Evolutionary conservation across 2,113 vertebrate genomes (phyloP).

Genomic region (Strix aluco): DNA sequence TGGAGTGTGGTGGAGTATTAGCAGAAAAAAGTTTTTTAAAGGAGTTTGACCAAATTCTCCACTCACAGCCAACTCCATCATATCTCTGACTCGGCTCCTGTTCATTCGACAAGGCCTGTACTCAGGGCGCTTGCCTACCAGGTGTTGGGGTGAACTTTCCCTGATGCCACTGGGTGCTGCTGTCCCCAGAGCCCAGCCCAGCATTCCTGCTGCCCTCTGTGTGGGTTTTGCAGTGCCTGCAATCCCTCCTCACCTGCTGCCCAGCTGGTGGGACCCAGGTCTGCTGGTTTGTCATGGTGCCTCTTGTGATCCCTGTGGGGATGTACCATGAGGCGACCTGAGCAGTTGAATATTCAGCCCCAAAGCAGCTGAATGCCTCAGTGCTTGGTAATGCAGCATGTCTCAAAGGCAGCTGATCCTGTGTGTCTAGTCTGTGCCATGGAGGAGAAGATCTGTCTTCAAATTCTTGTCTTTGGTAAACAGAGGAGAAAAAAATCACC

Average conservation of each 20-base stretch:
- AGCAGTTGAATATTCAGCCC: background rate
- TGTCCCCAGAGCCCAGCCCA: too few relatives aligned
- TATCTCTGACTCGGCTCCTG: fast-evolving
- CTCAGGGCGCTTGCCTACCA: fast-evolving
- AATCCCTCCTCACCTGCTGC: fast-evolving
- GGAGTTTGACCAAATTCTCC: background rate
- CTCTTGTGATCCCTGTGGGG: background rate
- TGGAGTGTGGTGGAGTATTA: background rate
- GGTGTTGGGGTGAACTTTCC: background rate
- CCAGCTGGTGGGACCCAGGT: background rate
- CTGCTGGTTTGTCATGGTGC: background rate
- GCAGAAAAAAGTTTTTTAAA: background rate
- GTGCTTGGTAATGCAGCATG: fast-evolving
- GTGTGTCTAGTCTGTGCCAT: fast-evolving
- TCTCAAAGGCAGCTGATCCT: fast-evolving
- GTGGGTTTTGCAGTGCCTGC: background rate
- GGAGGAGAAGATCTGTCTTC: background rate
- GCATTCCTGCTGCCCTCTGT: fast-evolving
- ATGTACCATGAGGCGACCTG: background rate
- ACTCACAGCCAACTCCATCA: background rate
- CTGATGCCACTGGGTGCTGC: background rate
- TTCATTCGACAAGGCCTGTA: background rate
- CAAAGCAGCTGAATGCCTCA: background rate
- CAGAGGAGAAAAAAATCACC: background rate
- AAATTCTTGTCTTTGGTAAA: background rate